Conservation (phyloP, 2,113 vertebrate species). For the Bolborhynchus lineola region DNA sequence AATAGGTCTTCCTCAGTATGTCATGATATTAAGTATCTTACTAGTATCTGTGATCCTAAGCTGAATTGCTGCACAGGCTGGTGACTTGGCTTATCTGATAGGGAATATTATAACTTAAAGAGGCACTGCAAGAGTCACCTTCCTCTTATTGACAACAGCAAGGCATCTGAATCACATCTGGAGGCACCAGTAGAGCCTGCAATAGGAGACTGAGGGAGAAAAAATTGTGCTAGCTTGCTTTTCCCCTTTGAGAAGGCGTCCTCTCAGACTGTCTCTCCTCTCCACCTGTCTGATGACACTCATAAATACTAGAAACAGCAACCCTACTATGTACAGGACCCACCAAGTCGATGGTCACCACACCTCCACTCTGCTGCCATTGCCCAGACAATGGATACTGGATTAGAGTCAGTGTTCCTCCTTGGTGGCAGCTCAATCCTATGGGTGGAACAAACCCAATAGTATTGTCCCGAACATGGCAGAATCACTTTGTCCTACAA, state of each 20-base stretch:
- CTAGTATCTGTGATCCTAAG: not conserved
- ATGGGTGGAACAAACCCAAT: not conserved
- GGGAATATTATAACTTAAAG: not conserved
- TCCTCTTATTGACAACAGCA: not conserved
- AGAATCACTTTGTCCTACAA: not conserved
- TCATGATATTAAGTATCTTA: not conserved
- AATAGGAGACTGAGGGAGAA: not conserved
- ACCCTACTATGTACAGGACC: fast-evolving
- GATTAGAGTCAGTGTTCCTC: not conserved
- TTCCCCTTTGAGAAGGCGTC: not conserved
- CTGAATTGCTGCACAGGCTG: not conserved
- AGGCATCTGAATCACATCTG: not conserved
- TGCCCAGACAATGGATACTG: fast-evolving
- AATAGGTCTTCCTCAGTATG: not conserved
- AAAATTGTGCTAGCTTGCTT: not conserved
- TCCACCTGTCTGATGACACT: not conserved
- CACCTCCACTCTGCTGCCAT: not conserved
- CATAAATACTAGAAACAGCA: not conserved
- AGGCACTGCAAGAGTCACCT: not conserved
- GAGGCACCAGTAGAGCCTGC: not conserved
- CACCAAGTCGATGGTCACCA: not conserved
- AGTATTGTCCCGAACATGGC: not conserved
- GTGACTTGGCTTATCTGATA: not conserved
- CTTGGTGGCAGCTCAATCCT: not conserved
- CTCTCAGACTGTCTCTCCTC: not conserved